Percentiles rank a stretch among this genome's conserved stretches.
phyloP scores from a whole-genome alignment of 2,888 invertebrate genomes.

The Prostheceraeus crozeri region DNA sequence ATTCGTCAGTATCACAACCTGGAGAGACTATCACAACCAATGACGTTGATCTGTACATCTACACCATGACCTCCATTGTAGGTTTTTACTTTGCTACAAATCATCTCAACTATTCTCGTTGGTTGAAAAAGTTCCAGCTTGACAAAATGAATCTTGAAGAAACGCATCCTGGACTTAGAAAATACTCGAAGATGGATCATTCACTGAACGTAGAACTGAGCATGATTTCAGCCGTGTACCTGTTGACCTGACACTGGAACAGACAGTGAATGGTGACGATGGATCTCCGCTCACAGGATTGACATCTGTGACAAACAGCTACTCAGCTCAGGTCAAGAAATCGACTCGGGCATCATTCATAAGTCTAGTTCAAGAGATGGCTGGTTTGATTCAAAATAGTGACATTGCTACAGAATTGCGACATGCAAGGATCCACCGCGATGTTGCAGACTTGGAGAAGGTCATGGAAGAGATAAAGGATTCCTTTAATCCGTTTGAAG shows the following conservation, averaged over 20 bases:
- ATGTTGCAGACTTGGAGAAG: conserved; percentile 34
- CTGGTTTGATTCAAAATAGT: conserved; percentile 31
- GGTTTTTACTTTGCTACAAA: conserved; percentile 40
- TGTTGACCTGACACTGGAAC: conserved; percentile 39
- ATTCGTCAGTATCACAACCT: conserved; percentile 4
- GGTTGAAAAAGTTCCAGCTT: conserved; percentile 41
- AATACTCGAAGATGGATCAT: conserved; percentile 36
- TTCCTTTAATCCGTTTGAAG: conserved; percentile 33
- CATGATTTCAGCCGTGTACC: conserved; percentile 36
- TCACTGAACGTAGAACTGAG: conserved; percentile 38
- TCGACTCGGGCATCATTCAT: conserved; percentile 25
- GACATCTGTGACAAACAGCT: conserved; percentile 35
- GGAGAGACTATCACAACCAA: conserved; percentile 38
- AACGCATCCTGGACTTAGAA: conserved; percentile 37
- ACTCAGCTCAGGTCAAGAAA: conserved; percentile 32
- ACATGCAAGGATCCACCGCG: conserved; percentile 30
- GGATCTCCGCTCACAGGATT: conserved; percentile 39
- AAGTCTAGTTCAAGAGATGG: conserved; percentile 33
- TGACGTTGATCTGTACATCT: conserved; percentile 40
- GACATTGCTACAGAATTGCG: conserved; percentile 34
- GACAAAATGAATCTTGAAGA: conserved; percentile 40
- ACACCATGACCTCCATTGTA: conserved; percentile 34
- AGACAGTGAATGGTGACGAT: conserved; percentile 40
- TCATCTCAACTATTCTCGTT: conserved; percentile 41
- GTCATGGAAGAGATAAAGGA: conserved; percentile 36